phyloP scores from a whole-genome alignment of 2,797 vertebrate species.

The Pempheris klunzingeri region DNA sequence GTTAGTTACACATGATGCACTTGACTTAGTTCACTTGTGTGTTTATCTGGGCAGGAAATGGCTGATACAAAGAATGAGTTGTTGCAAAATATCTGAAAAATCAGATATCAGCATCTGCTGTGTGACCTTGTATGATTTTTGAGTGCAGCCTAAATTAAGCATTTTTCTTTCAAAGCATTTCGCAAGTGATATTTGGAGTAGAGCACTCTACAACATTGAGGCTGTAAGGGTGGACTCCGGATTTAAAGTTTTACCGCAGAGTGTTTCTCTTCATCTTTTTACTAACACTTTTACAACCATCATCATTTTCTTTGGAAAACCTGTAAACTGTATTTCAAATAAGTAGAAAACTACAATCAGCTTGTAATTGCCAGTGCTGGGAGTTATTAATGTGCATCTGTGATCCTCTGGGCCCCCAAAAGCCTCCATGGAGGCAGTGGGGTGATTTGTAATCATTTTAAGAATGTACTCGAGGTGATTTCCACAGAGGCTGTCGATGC shows the following conservation, averaged over 20 bases:
- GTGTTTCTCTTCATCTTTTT: conserved; percentile 17
- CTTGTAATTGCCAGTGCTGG: conserved; percentile 7
- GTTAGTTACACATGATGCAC: conserved; percentile 18
- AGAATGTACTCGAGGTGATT: conserved; percentile 78
- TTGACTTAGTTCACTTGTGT: conserved; percentile 11
- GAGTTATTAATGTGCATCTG: conserved; percentile 25
- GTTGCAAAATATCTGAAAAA: conserved; percentile 5
- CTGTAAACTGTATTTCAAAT: not conserved
- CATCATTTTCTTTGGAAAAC: conserved; percentile 4
- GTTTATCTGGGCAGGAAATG: conserved; percentile 34
- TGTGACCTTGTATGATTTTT: not conserved
- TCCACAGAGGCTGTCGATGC: conserved; percentile 58
- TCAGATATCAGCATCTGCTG: conserved; percentile 6
- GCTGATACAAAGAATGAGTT: not conserved
- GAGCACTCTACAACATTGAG: not conserved
- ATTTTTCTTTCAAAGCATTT: not conserved
- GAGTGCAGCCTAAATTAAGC: not conserved
- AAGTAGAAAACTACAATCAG: conserved; percentile 2
- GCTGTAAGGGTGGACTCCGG: not conserved
- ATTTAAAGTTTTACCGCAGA: conserved; percentile 20
- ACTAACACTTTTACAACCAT: conserved; percentile 27
- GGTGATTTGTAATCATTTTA: conserved; percentile 77
- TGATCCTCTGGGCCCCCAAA: not conserved
- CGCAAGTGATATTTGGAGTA: not conserved
- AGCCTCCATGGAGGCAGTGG: conserved; percentile 39